These are phyloP conservation scores for western clawed frog (Xenopus tropicalis) DNA, from an alignment of 2,113 vertebrate genomes.

Conservation along the genomic window UCB_Xtro_10.0 CM004447.2:28363501-28364000, in stretches of 20 bases:
- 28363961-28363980: too few relatives aligned
- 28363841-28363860: background rate
- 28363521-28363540: background rate
- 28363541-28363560: background rate
- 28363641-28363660: background rate
- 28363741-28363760: background rate
- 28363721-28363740: background rate
- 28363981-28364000: too few relatives aligned
- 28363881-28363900: too few relatives aligned
- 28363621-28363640: background rate
- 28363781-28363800: background rate
- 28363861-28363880: slow-evolving; percentile 41
- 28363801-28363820: background rate
- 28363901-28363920: too few relatives aligned
- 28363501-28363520: background rate
- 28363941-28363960: too few relatives aligned
- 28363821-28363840: background rate
- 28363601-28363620: background rate
- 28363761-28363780: background rate
- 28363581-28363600: too few relatives aligned
- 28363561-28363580: background rate
- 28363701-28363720: background rate
- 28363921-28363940: too few relatives aligned
- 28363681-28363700: too few relatives aligned
- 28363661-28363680: too few relatives aligned